phyloP scores from a whole-genome alignment of 2,888 invertebrate genomes.

The Lepidochrysops patricia region DNA sequence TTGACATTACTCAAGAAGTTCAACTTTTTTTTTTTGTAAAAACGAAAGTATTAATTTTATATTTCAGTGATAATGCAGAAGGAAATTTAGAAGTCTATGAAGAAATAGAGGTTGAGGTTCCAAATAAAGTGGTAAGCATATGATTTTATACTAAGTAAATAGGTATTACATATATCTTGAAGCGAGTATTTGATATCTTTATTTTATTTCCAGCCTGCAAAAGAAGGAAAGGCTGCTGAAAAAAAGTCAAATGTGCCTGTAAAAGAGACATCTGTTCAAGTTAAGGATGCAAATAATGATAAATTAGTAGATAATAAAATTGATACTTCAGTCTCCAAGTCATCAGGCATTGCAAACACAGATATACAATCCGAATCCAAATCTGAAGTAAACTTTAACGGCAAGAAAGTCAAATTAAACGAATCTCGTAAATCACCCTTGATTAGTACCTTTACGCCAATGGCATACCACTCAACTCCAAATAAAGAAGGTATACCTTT shows the following conservation, averaged over 20 bases:
- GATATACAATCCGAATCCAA: slow-evolving; percentile 36
- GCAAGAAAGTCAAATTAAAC: slow-evolving; percentile 55
- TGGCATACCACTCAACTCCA: slow-evolving; percentile 65
- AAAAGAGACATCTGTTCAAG: slow-evolving; percentile 44
- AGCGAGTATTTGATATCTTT: not conserved
- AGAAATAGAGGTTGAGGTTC: slow-evolving; percentile 64
- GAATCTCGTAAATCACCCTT: slow-evolving; percentile 61
- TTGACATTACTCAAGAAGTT: not conserved
- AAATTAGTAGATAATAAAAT: slow-evolving; percentile 38
- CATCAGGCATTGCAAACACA: slow-evolving; percentile 34
- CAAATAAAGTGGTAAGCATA: slow-evolving; percentile 53
- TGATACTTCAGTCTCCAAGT: slow-evolving; percentile 29
- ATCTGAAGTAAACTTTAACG: slow-evolving; percentile 50
- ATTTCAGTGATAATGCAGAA: slow-evolving; percentile 62
- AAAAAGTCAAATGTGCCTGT: slow-evolving; percentile 45
- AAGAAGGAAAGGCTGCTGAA: slow-evolving; percentile 39
- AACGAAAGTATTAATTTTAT: not conserved
- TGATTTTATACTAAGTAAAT: not conserved
- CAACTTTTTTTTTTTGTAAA: not conserved
- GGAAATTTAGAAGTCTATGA: slow-evolving; percentile 70
- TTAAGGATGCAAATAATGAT: slow-evolving; percentile 37
- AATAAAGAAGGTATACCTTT: slow-evolving; percentile 63
- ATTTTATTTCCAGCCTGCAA: slow-evolving; percentile 44
- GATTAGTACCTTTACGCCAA: slow-evolving; percentile 53
- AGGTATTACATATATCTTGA: not conserved